Evolutionary conservation across 37 sponge, comb jelly and placozoan species (phyloP), one percentile per base, ranked within the genome.

Genomic region (Mnemiopsis leidyi): DNA sequence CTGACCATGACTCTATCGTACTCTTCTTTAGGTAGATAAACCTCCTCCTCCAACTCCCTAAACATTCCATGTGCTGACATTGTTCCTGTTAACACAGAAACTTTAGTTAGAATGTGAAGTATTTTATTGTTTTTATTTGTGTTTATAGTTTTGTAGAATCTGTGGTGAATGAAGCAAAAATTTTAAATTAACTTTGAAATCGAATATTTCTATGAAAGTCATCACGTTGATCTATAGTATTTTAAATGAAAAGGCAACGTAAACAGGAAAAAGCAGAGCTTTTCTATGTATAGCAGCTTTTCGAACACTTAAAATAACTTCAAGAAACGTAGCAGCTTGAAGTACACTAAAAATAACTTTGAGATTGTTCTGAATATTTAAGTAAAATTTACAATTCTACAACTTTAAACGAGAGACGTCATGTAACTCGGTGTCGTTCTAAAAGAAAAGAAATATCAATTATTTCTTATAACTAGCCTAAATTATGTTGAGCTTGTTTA

Each of bases 11-110:
- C 35, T 2, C 90, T 3, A 13, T 85, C 61, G 30, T 85, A 85
- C 61, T 85, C 90, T 23, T 85, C 90, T 25, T 85, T 85, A 33
- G 90, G 36, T 39, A 85, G 90, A 61, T 40, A 85, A 28, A 85
- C 90, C 90, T 85, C 90, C 36, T 85, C 90, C 48, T 85, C 90
- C 13, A 48, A 48, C 61, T 48, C 61, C 61, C 61, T 5, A 13
- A 48, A 48, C 61, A 48, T 48, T 5, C 61, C 61, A 13, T 48
- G 61, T 5, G 13, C 61, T 18, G 61, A 48, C 61, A 48, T 48
- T 13, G 5, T 13, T 48, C 61, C 61, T 48, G n/a, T n/a, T n/a
- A n/a, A n/a, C n/a, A n/a, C n/a, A n/a, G n/a, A n/a, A n/a, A n/a
- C n/a, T n/a, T n/a, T n/a, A n/a, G n/a, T n/a, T n/a, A n/a, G n/a